Conservation (phyloP, 2,797 vertebrate species). For the Zalophus californianus region DNA sequence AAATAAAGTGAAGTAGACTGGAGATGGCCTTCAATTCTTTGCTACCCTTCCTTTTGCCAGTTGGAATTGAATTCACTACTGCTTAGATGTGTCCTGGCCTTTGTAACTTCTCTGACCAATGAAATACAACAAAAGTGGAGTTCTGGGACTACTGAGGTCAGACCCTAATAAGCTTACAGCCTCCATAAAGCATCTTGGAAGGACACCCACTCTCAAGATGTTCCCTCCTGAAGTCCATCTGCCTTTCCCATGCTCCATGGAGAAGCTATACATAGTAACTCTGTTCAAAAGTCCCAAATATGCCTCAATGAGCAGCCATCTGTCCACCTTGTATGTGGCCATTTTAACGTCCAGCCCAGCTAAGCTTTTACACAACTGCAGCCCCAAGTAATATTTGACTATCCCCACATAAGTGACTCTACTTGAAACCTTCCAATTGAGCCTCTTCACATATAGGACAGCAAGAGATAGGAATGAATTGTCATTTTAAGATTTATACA, state of each 20-base stretch:
- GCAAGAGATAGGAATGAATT: background rate
- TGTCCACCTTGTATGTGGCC: too few species aligned
- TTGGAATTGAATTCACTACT: background rate
- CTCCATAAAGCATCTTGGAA: background rate
- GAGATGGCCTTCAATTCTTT: background rate
- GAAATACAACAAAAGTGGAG: background rate
- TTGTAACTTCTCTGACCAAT: background rate
- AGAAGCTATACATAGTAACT: background rate
- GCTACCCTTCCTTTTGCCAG: background rate
- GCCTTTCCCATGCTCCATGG: background rate
- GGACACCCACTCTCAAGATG: background rate
- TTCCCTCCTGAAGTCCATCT: too few species aligned
- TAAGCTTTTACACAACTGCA: background rate
- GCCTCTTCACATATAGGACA: background rate
- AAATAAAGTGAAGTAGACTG: background rate
- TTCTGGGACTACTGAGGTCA: background rate
- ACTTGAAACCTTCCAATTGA: background rate
- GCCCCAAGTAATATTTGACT: background rate
- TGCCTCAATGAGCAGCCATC: background rate
- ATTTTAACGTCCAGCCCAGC: background rate
- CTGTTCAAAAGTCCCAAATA: background rate
- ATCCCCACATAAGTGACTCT: background rate
- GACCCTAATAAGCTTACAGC: background rate
- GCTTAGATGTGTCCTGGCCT: background rate
- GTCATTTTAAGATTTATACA: background rate